Percentiles rank a stretch among this genome's conserved stretches.
These are phyloP conservation scores for Dynastes maya DNA, from an alignment of 2,888 invertebrate species.

Conservation along the genomic window DNA sequence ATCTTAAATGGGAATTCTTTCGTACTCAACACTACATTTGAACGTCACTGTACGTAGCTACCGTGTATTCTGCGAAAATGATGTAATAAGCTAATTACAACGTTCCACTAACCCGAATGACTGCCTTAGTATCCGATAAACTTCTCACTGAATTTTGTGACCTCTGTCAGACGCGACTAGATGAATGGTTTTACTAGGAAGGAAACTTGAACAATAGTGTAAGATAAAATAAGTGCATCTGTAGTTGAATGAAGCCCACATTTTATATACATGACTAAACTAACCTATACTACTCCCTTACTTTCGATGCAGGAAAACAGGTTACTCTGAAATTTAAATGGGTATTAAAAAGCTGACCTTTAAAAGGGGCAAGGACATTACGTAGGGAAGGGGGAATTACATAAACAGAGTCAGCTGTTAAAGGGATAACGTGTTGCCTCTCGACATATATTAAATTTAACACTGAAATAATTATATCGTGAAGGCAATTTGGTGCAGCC, in stretches of 20 bases:
- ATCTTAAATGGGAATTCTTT: too few species aligned
- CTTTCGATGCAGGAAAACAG: slow-evolving; percentile 57
- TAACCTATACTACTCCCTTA: slow-evolving; percentile 51
- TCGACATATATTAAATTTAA: slow-evolving; percentile 33
- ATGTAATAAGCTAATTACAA: background rate
- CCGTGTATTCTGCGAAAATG: background rate
- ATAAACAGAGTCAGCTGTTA: slow-evolving; percentile 58
- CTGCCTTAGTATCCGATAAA: background rate
- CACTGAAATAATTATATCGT: slow-evolving; percentile 23
- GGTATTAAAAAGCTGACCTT: slow-evolving; percentile 58
- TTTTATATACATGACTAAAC: slow-evolving; percentile 55
- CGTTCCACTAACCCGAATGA: slow-evolving; percentile 1
- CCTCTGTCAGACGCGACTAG: slow-evolving; percentile 6
- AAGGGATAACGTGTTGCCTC: slow-evolving; percentile 52
- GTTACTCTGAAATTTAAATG: slow-evolving; percentile 60
- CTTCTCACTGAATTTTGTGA: slow-evolving; percentile 4
- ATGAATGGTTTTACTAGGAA: slow-evolving; percentile 50
- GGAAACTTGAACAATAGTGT: slow-evolving; percentile 51
- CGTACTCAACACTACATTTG: too few species aligned
- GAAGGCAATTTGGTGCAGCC: background rate
- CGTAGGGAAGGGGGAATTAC: slow-evolving; percentile 52
- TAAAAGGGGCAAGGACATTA: slow-evolving; percentile 60
- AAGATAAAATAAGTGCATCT: slow-evolving; percentile 52
- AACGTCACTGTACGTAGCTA: too few species aligned
- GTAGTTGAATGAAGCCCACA: slow-evolving; percentile 53